These are phyloP conservation scores for Contarinia nasturtii DNA, from an alignment of 1,140 invertebrate species.

Conservation along the genomic window DNA sequence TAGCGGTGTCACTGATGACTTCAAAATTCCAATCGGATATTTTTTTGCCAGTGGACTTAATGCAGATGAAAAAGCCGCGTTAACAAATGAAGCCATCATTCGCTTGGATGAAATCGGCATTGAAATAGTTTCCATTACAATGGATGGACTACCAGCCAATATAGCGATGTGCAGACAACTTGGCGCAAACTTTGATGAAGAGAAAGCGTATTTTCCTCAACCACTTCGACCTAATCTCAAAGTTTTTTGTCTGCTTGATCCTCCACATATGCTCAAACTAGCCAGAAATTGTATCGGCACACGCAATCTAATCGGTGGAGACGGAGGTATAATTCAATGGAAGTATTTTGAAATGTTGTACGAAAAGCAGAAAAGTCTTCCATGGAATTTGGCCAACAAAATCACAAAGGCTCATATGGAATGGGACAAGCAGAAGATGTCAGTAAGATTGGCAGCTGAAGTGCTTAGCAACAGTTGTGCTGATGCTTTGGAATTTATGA, in stretches of 20 bases:
- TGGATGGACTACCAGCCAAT: not conserved
- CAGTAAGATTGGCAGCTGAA: not conserved
- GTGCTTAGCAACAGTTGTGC: not conserved
- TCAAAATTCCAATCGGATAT: not conserved
- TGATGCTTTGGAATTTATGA: not conserved
- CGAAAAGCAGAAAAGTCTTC: not conserved
- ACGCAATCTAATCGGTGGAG: not conserved
- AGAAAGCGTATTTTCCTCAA: not conserved
- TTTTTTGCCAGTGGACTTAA: not conserved
- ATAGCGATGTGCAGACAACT: not conserved
- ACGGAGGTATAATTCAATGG: not conserved
- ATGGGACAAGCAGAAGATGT: not conserved
- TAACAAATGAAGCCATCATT: not conserved
- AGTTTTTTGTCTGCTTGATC: not conserved
- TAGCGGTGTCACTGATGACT: not conserved
- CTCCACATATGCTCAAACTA: not conserved
- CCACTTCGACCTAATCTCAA: too few relatives aligned
- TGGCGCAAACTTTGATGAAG: not conserved
- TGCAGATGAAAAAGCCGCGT: not conserved
- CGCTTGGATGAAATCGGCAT: not conserved
- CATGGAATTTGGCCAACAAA: not conserved
- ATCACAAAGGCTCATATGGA: not conserved
- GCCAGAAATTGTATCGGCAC: not conserved
- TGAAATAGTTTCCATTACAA: not conserved
- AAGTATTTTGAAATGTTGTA: not conserved